These are phyloP conservation scores for Brachionus plicatilis DNA, from an alignment of 1,140 invertebrate genomes.

Conservation along the genomic window DNA sequence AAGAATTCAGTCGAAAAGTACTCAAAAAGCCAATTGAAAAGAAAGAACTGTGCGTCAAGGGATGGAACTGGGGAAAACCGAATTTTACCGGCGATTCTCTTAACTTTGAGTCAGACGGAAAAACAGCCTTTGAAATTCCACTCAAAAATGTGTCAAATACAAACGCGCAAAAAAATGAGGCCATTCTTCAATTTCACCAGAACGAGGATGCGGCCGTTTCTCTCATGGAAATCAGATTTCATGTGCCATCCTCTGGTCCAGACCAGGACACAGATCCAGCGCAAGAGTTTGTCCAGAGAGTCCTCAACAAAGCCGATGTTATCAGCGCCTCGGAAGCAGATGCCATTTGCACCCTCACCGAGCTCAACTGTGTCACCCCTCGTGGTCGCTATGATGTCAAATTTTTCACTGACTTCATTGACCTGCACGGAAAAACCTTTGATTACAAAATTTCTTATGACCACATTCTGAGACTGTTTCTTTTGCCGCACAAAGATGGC, in stretches of 20 bases:
- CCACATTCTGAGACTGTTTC: slow-evolving; percentile 84
- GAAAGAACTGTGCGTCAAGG: slow-evolving; percentile 86
- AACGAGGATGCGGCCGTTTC: slow-evolving; percentile 96
- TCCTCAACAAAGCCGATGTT: slow-evolving; percentile 92
- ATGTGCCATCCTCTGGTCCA: slow-evolving; percentile 69
- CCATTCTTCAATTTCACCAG: slow-evolving; percentile 94
- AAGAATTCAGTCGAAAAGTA: slow-evolving; percentile 64
- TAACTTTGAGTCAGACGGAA: slow-evolving; percentile 77
- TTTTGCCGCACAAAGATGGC: slow-evolving; percentile 94
- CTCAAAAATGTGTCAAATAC: slow-evolving; percentile 90
- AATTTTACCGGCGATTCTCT: slow-evolving; percentile 70
- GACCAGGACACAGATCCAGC: slow-evolving; percentile 71
- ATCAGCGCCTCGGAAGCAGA: slow-evolving; percentile 88
- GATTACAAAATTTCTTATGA: slow-evolving; percentile 99
- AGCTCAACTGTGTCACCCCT: slow-evolving; percentile 79
- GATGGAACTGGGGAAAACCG: slow-evolving; percentile 98
- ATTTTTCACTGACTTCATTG: slow-evolving; percentile 91
- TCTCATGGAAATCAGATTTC: slow-evolving; percentile 93
- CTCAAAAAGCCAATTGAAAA: slow-evolving; percentile 61
- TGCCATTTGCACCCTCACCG: slow-evolving; percentile 90
- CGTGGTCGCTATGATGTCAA: slow-evolving; percentile 99
- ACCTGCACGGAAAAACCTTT: slow-evolving; percentile 98
- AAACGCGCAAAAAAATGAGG: slow-evolving; percentile 95
- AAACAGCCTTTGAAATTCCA: slow-evolving; percentile 89
- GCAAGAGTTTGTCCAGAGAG: slow-evolving; percentile 83